Percentiles rank a stretch among this genome's conserved stretches.
Conservation (phyloP, 2,113 vertebrate species). For the Anhinga anhinga region DNA sequence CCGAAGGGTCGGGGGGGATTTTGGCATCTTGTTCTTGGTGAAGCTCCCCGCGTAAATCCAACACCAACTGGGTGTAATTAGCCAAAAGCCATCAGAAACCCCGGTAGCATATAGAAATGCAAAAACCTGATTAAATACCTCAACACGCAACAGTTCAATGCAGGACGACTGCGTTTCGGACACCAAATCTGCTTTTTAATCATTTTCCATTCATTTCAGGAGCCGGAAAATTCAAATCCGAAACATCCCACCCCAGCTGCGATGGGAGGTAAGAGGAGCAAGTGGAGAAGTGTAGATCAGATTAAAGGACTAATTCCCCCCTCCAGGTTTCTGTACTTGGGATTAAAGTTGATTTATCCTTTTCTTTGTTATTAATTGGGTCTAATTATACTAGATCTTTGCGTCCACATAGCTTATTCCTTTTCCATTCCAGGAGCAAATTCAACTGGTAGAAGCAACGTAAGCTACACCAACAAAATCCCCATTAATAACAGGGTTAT, state of each 20-base stretch:
- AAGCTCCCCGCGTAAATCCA: fast-evolving
- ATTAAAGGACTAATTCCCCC: background rate
- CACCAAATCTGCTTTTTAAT: background rate
- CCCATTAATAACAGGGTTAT: background rate
- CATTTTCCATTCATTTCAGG: constrained; percentile 68
- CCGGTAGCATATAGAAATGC: fast-evolving
- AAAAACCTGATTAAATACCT: background rate
- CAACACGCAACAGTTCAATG: fast-evolving
- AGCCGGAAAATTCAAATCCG: constrained; percentile 94
- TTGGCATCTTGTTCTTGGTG: fast-evolving
- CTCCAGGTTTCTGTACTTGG: background rate
- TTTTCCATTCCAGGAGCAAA: background rate
- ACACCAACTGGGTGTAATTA: fast-evolving
- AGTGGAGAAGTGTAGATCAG: fast-evolving
- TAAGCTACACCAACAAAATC: background rate
- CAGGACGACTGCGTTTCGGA: fast-evolving
- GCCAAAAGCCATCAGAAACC: background rate
- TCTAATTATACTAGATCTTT: background rate
- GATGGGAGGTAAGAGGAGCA: constrained; percentile 88
- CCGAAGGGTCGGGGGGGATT: background rate
- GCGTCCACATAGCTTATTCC: background rate
- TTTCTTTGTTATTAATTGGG: background rate
- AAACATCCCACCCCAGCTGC: constrained; percentile 93
- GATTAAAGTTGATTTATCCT: background rate
- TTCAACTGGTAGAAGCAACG: background rate